A percentile compares a stretch with the other conserved stretches of the same genome.
phyloP scores from a whole-genome alignment of 2,797 vertebrate species.

The Notolepis coatsorum region DNA sequence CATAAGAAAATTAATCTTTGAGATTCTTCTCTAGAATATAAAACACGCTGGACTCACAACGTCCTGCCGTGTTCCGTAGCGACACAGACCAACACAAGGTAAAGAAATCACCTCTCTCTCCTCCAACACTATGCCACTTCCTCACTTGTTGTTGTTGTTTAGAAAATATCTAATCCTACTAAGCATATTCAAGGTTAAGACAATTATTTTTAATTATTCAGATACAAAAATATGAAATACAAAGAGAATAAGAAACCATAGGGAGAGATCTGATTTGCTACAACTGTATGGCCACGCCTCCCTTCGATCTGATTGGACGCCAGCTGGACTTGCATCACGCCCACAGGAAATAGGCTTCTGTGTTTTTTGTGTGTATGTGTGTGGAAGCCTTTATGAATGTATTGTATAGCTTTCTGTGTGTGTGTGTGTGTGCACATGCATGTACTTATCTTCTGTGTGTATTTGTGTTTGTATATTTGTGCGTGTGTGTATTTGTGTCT shows the following conservation, averaged over 20 bases:
- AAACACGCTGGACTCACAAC: slow-evolving; percentile 50
- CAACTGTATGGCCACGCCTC: slow-evolving; percentile 46
- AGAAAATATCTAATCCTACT: slow-evolving; percentile 50
- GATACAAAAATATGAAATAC: slow-evolving; percentile 73
- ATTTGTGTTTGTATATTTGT: too few relatives aligned
- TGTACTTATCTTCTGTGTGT: too few relatives aligned
- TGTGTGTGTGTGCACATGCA: too few relatives aligned
- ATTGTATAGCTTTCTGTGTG: too few relatives aligned
- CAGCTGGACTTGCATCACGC: slow-evolving; percentile 18
- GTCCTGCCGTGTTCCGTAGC: slow-evolving; percentile 47
- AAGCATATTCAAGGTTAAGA: slow-evolving; percentile 54
- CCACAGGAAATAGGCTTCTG: too few relatives aligned
- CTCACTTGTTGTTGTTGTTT: slow-evolving; percentile 36
- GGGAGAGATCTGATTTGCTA: slow-evolving; percentile 55
- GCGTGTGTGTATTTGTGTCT: neutral
- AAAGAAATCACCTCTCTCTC: slow-evolving; percentile 30
- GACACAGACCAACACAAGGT: slow-evolving; percentile 32
- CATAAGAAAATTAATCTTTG: slow-evolving; percentile 34
- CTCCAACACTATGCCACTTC: slow-evolving; percentile 30
- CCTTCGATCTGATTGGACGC: slow-evolving; percentile 34
- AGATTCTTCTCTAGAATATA: slow-evolving; percentile 41
- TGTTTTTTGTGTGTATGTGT: slow-evolving; percentile 11
- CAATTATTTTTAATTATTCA: slow-evolving; percentile 47
- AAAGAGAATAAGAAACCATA: slow-evolving; percentile 63
- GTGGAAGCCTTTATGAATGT: neutral